Evolutionary conservation across 2,888 invertebrate genomes (phyloP).

Genomic region (Sphinx pinastri): DNA sequence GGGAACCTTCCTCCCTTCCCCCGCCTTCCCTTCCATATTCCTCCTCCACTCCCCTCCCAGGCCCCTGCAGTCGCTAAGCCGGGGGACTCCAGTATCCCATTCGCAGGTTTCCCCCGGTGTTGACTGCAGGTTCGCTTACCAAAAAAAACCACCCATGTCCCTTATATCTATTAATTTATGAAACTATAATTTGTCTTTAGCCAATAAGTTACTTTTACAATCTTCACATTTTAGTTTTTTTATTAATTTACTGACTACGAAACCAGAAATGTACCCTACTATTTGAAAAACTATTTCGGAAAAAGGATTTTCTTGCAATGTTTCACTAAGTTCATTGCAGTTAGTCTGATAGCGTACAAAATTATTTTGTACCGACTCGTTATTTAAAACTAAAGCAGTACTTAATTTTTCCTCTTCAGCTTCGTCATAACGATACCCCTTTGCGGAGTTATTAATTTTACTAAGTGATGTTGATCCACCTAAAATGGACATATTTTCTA

Average conservation of each 20-base stretch:
- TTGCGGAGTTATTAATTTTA: slow-evolving; percentile 19
- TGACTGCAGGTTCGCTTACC: too few relatives aligned
- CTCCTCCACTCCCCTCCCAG: too few relatives aligned
- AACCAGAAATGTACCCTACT: slow-evolving; percentile 15
- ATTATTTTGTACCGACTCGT: not conserved
- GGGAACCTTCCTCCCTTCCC: too few relatives aligned
- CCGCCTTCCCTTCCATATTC: too few relatives aligned
- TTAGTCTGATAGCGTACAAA: slow-evolving; percentile 22
- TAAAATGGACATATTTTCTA: slow-evolving; percentile 29
- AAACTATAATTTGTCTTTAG: not conserved
- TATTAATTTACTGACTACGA: not conserved
- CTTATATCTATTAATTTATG: slow-evolving; percentile 14
- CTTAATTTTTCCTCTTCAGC: slow-evolving; percentile 18
- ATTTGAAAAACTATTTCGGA: too few relatives aligned
- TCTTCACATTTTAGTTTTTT: slow-evolving; percentile 1
- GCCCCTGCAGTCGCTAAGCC: too few relatives aligned
- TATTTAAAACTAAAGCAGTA: slow-evolving; percentile 5
- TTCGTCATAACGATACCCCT: slow-evolving; percentile 19
- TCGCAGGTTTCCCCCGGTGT: too few relatives aligned
- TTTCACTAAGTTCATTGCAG: not conserved
- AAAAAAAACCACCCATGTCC: slow-evolving; percentile 1
- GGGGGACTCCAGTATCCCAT: too few relatives aligned
- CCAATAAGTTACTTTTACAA: not conserved
- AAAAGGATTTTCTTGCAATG: not conserved
- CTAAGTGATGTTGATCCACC: slow-evolving; percentile 12